phyloP scores from a whole-genome alignment of 2,113 vertebrate species.

The Narcine bancroftii region DNA sequence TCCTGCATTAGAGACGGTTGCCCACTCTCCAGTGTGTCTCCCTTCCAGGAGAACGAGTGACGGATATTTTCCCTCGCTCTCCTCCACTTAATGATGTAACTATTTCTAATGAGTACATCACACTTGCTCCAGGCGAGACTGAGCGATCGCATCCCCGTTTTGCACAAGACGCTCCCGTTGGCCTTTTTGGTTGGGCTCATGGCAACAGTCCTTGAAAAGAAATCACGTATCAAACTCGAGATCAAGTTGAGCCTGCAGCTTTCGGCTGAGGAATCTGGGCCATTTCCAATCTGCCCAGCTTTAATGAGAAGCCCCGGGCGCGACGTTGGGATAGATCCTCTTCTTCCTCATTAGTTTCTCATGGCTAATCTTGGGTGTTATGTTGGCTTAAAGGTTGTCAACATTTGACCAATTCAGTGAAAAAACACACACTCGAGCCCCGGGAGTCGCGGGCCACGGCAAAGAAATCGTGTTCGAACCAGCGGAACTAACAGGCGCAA shows the following conservation, averaged over 20 bases:
- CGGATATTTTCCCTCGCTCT: conserved; percentile 62
- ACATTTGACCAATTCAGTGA: conserved; percentile 73
- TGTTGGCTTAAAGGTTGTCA: conserved; percentile 78
- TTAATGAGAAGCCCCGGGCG: conserved; percentile 84
- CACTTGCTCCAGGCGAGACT: conserved; percentile 63
- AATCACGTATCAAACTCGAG: conserved; percentile 67
- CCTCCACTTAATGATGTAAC: conserved; percentile 80
- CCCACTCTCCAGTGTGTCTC: conserved; percentile 82
- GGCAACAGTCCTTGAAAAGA: conserved; percentile 40
- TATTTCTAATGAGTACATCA: conserved; percentile 87
- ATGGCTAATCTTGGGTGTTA: conserved; percentile 69
- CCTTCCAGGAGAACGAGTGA: conserved; percentile 86
- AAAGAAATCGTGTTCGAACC: conserved; percentile 72
- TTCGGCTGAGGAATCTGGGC: conserved; percentile 46
- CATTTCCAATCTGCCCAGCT: conserved; percentile 87
- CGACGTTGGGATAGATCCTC: conserved; percentile 59
- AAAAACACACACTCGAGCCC: conserved; percentile 61
- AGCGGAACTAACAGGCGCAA: conserved; percentile 65
- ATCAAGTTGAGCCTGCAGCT: conserved; percentile 72
- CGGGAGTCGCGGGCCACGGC: conserved; percentile 54
- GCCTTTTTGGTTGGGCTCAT: background rate
- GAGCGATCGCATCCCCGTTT: background rate
- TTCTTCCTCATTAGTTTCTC: conserved; percentile 81
- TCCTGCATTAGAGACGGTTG: conserved; percentile 81
- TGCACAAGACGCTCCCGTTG: background rate